Percentiles rank a stretch among this genome's conserved stretches.
phyloP scores from a whole-genome alignment of 2,797 vertebrate genomes.

The Cyclura pinguis region DNA sequence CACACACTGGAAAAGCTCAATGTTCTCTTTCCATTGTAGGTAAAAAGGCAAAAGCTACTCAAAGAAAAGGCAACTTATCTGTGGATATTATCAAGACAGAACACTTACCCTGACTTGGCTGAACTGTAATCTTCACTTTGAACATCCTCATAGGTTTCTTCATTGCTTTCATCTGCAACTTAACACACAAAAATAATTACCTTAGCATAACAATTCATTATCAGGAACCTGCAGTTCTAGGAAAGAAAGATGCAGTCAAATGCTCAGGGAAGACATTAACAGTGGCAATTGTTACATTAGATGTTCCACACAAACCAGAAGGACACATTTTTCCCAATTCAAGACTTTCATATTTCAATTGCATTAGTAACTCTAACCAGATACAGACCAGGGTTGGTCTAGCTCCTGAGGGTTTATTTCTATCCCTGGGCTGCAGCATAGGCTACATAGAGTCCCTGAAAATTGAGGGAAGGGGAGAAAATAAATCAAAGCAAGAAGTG shows the following conservation, averaged over 20 bases:
- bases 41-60: neutral
- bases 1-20: neutral
- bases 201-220: neutral
- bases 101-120: slow-evolving; percentile 73
- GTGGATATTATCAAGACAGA: slow-evolving; percentile 23
- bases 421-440: too few relatives aligned
- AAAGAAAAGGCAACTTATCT: slow-evolving; percentile 29
- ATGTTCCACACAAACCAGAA: too few relatives aligned
- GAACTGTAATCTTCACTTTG: slow-evolving; percentile 62
- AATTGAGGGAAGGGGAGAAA: too few relatives aligned
- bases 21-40: neutral
- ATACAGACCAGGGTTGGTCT: too few relatives aligned
- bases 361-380: neutral
- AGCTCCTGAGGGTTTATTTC: too few relatives aligned
- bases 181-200: slow-evolving; percentile 34
- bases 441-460: too few relatives aligned
- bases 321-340: too few relatives aligned
- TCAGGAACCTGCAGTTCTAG: slow-evolving; percentile 36
- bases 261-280: neutral
- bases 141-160: slow-evolving; percentile 78
- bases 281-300: neutral
- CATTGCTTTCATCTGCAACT: slow-evolving; percentile 72
- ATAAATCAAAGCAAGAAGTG: too few relatives aligned
- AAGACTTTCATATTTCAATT: neutral
- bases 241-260: neutral